Conservation (phyloP, 2,888 invertebrate genomes). For the Strigamia crassipes region DNA sequence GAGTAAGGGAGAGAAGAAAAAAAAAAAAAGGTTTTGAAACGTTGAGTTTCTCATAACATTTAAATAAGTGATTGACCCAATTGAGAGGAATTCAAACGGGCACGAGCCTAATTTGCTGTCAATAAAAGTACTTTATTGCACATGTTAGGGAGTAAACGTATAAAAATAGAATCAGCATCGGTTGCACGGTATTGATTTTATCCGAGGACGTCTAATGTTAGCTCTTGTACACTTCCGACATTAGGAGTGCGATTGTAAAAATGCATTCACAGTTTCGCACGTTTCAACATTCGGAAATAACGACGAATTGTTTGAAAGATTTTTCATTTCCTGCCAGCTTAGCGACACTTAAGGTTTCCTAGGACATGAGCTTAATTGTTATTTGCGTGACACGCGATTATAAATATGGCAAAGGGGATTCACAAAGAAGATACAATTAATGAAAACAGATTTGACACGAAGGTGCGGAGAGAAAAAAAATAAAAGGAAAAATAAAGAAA, state of each 20-base stretch:
- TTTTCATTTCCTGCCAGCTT: slow-evolving; percentile 10
- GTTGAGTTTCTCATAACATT: background rate
- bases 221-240: background rate
- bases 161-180: slow-evolving; percentile 10
- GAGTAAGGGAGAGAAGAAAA: background rate
- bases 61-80: background rate
- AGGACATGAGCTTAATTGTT: background rate
- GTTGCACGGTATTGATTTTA: slow-evolving; percentile 10
- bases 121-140: background rate
- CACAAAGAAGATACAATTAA: slow-evolving; percentile 10
- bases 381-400: background rate
- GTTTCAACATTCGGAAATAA: background rate
- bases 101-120: background rate
- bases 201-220: slow-evolving; percentile 5
- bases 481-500: background rate
- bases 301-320: background rate
- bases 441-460: background rate
- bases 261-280: background rate
- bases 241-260: background rate
- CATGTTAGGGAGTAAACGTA: background rate
- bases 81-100: background rate
- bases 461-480: background rate
- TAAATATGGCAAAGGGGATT: background rate
- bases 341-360: background rate
- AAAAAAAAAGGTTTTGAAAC: background rate